Evolutionary conservation across 2,888 invertebrate species (phyloP), one percentile per base, ranked within the genome.

Genomic region (Hylaea fasciaria): DNA sequence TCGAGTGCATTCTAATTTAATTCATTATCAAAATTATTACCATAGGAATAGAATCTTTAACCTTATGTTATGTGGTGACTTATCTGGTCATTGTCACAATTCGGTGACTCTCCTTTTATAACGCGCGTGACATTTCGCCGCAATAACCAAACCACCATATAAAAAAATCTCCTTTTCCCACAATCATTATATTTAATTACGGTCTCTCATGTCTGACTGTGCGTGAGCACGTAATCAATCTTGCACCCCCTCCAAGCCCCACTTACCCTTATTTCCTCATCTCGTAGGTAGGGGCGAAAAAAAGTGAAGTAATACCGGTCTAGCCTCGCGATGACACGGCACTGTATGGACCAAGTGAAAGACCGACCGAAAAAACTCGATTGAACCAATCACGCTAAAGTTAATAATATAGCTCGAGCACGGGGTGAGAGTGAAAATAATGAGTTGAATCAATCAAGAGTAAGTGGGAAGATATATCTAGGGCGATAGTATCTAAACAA

Each of bases 111-210:
- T 35, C n/a, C n/a, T 35, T 35, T 5, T 35, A 35, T 35, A 9
- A 11, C 32, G 29, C 14, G 0, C 52, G n/a, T 39, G 46, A 49
- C 28, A 28, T 48, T 32, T 39, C 46, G 1, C n/a, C 37, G 17
- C 46, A 50, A 57, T 55, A 64, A 40, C 45, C 56, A 16, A 35
- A 37, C 54, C 56, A 67, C 57, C 62, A 47, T 35, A 58, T 52
- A 48, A 65, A 63, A 70, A 65, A 74, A 69, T 68, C 68, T 58
- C 63, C 59, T 69, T 69, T 77, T 73, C 70, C 71, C 75, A 69
- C 78, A 79, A 81, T 81, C 77, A 83, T 81, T 80, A 80, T 78
- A 81, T 84, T 83, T 85, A 85, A 85, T 85, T 84, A 84, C 78
- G 77, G 73, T 72, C 72, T 82, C 77, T 79, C 81, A 78, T 79